phyloP scores from a whole-genome alignment of 2,797 vertebrate species.

The Argyrosomus regius region DNA sequence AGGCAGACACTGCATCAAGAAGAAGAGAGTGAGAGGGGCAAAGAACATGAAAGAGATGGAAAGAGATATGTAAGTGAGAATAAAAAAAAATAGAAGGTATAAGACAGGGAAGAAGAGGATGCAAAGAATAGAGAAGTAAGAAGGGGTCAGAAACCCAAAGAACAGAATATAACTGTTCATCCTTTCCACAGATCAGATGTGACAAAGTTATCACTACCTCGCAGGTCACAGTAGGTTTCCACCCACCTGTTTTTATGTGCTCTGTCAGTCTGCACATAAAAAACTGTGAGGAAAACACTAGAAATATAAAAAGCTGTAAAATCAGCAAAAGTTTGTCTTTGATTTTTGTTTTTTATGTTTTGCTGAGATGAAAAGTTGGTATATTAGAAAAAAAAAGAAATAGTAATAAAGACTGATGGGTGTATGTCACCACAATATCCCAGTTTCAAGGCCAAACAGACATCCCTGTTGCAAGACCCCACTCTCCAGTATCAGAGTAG shows the following conservation, averaged over 20 bases:
- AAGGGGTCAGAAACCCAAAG: not conserved
- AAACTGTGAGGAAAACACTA: not conserved
- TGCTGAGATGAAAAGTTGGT: not conserved
- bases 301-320: not conserved
- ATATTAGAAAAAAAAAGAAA: not conserved
- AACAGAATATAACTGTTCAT: not conserved
- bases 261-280: not conserved
- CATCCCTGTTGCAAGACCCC: no score
- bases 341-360: not conserved
- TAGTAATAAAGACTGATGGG: not conserved
- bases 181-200: not conserved
- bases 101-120: not conserved
- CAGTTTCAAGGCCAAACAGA: not conserved
- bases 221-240: not conserved
- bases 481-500: no score
- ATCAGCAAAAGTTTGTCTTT: no score
- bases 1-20: slow-evolving; percentile 27
- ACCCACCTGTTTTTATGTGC: not conserved
- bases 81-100: not conserved
- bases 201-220: not conserved
- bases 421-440: not conserved
- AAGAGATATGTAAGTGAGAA: slow-evolving; percentile 1
- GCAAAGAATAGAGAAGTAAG: not conserved
- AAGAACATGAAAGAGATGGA: slow-evolving; percentile 20
- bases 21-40: slow-evolving; percentile 1